Conservation (phyloP, 2,888 invertebrate species). For the Noctua fimbriata region DNA sequence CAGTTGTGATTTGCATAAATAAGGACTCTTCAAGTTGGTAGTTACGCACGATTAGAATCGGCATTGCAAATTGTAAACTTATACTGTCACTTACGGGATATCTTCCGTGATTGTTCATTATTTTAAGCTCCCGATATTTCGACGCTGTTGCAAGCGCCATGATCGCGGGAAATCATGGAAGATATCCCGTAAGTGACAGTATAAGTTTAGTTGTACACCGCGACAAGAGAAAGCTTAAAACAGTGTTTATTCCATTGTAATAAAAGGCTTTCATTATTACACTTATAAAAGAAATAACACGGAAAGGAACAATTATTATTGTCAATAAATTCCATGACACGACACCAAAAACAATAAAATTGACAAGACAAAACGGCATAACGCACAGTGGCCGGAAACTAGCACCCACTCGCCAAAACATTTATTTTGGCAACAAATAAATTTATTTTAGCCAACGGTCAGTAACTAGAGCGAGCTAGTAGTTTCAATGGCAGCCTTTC, state of each 20-base stretch:
- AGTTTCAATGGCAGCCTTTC: slow-evolving; percentile 82
- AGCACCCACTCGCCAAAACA: slow-evolving; percentile 61
- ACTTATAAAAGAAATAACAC: slow-evolving; percentile 20
- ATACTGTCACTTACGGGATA: no score
- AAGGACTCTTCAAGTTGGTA: neutral
- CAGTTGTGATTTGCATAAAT: neutral
- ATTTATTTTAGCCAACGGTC: slow-evolving; percentile 59
- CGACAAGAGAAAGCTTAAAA: no score
- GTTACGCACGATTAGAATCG: neutral
- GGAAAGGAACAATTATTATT: slow-evolving; percentile 13
- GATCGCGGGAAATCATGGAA: no score
- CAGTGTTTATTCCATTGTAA: neutral
- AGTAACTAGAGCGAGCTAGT: slow-evolving; percentile 69
- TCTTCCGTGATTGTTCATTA: no score
- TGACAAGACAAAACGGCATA: slow-evolving; percentile 37
- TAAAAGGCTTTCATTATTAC: slow-evolving; percentile 1
- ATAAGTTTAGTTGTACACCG: no score
- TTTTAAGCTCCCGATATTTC: no score
- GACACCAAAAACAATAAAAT: slow-evolving; percentile 38
- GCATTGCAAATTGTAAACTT: neutral
- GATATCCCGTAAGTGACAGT: no score
- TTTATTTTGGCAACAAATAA: slow-evolving; percentile 66
- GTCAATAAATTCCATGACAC: slow-evolving; percentile 50
- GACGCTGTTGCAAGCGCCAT: no score
- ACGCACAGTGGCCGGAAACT: slow-evolving; percentile 68